Evolutionary conservation across 1,140 invertebrate genomes (phyloP).

Genomic region (Chironomus striatipennis): DNA sequence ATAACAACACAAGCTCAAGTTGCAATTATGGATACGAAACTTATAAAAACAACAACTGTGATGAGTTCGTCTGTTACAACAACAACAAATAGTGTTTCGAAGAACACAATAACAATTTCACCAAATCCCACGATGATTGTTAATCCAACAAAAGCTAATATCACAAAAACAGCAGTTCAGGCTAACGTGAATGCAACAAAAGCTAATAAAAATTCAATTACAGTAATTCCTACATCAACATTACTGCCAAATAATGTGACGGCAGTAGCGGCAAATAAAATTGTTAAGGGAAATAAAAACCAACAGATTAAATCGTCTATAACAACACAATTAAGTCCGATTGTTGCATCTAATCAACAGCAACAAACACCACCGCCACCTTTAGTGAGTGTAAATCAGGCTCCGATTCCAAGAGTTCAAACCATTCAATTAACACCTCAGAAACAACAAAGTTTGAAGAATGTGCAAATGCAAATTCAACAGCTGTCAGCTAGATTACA

Average conservation of each 20-base stretch:
- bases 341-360: neutral
- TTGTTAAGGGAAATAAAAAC: neutral
- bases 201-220: neutral
- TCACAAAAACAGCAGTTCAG: neutral
- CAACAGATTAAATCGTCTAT: neutral
- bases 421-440: slow-evolving; percentile 51
- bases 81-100: neutral
- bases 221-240: neutral
- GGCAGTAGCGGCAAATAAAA: neutral
- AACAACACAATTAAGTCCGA: slow-evolving; percentile 18
- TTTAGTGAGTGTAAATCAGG: slow-evolving; percentile 29
- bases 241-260: neutral
- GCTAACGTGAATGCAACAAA: neutral
- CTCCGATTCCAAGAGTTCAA: slow-evolving; percentile 44
- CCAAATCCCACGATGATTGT: neutral
- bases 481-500: slow-evolving; percentile 44
- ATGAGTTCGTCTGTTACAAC: neutral
- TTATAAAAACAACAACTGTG: neutral
- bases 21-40: neutral
- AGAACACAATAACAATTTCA: slow-evolving; percentile 4
- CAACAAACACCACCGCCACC: slow-evolving; percentile 24
- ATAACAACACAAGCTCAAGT: neutral
- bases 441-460: slow-evolving; percentile 50
- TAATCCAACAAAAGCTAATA: neutral
- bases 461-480: slow-evolving; percentile 52